These are phyloP conservation scores for Panthera tigris DNA, from an alignment of 2,113 vertebrate species.

Conservation along the genomic window DNA sequence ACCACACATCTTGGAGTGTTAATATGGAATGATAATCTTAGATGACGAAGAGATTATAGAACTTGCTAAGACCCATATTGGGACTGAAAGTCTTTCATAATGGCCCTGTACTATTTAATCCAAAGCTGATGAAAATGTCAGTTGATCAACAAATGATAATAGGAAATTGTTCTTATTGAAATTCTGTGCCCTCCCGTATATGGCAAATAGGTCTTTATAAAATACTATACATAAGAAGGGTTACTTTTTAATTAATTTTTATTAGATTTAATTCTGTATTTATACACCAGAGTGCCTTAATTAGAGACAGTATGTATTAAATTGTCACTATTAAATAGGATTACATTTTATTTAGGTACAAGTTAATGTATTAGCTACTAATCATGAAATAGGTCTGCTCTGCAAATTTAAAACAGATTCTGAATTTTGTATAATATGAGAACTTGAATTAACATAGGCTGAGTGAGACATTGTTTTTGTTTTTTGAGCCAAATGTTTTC, in stretches of 20 bases:
- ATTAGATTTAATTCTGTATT: neutral
- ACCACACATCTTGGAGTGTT: neutral
- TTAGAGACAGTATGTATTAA: neutral
- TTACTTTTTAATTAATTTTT: slow-evolving; percentile 10
- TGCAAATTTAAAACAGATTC: slow-evolving; percentile 35
- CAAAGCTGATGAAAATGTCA: neutral
- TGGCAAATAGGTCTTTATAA: neutral
- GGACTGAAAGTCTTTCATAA: neutral
- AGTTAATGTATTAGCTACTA: slow-evolving; percentile 28
- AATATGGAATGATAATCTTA: neutral
- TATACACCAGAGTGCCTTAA: neutral
- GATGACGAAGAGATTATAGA: neutral
- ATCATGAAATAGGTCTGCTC: neutral
- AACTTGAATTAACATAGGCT: neutral
- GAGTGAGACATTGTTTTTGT: neutral
- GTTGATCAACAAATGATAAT: neutral
- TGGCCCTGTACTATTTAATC: neutral
- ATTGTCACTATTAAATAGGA: slow-evolving; percentile 18
- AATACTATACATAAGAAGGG: neutral
- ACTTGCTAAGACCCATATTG: neutral
- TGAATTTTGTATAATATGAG: neutral
- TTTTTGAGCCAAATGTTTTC: slow-evolving; percentile 29
- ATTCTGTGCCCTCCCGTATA: neutral
- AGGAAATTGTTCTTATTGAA: neutral
- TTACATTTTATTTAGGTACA: slow-evolving; percentile 46